A percentile compares a stretch with the other conserved stretches of the same genome.
phyloP scores from a whole-genome alignment of 2,888 invertebrate species.

The Leptopterna dolabrata region DNA sequence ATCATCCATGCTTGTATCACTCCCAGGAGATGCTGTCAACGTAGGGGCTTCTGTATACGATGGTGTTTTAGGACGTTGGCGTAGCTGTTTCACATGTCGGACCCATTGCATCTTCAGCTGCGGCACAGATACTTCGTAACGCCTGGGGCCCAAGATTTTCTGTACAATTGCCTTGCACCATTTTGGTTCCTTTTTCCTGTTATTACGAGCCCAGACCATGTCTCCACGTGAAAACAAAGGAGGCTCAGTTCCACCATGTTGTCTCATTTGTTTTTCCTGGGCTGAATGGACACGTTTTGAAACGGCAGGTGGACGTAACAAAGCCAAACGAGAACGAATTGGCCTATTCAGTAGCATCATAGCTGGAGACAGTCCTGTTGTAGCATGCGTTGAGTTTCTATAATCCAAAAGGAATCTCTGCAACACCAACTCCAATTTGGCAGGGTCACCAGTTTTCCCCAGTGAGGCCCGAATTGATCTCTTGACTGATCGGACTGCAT shows the following conservation, averaged over 20 bases:
- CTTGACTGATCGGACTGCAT: neutral
- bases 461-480: neutral
- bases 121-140: conserved; percentile 13
- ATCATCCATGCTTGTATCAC: too few species aligned
- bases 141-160: conserved; percentile 17
- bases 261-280: conserved; percentile 18
- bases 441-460: neutral
- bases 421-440: neutral
- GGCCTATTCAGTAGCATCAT: too few species aligned
- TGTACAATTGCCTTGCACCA: conserved; percentile 16
- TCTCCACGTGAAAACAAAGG: neutral
- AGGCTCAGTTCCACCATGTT: neutral
- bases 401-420: conserved; percentile 23
- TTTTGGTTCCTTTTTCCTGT: neutral
- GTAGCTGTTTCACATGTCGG: conserved; percentile 12
- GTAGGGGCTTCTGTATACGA: too few species aligned
- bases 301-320: neutral
- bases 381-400: conserved; percentile 8
- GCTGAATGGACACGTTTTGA: conserved; percentile 24
- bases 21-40: too few species aligned
- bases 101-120: neutral
- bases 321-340: too few species aligned
- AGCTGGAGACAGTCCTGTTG: neutral
- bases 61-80: neutral
- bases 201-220: conserved; percentile 27